Percentiles rank a stretch among this genome's conserved stretches.
phyloP scores from a whole-genome alignment of 2,113 vertebrate species.

The Leptodactylus fuscus region DNA sequence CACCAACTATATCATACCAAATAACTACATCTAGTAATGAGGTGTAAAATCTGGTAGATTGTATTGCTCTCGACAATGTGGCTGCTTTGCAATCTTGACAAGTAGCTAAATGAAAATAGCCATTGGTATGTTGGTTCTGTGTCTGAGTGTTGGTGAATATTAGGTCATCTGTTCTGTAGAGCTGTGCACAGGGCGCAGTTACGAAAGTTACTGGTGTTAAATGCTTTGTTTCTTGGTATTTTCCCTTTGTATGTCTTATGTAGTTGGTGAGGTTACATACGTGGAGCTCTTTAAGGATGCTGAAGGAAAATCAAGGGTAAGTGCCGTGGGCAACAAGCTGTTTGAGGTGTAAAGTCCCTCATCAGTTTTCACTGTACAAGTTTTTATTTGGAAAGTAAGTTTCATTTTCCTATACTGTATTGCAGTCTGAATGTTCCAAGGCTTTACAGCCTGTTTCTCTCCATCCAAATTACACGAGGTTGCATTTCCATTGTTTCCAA shows the following conservation, averaged over 20 bases:
- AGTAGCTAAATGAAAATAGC: conserved; percentile 89
- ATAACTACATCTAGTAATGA: conserved; percentile 86
- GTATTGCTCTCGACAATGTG: conserved; percentile 88
- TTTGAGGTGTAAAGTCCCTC: conserved; percentile 96
- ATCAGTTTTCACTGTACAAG: conserved; percentile 91
- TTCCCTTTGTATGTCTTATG: conserved; percentile 99
- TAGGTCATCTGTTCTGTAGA: conserved; percentile 88
- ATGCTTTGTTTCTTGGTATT: conserved; percentile 99
- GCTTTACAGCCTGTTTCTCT: conserved; percentile 80
- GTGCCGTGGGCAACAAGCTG: conserved; percentile 95
- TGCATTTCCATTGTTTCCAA: conserved; percentile 70
- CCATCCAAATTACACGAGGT: conserved; percentile 69
- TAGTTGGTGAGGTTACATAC: conserved; percentile 99
- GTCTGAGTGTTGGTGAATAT: conserved; percentile 92
- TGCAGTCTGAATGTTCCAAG: conserved; percentile 80
- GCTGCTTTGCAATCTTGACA: conserved; percentile 87
- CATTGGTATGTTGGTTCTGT: conserved; percentile 90
- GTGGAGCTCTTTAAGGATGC: conserved; percentile 99
- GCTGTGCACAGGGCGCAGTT: conserved; percentile 92
- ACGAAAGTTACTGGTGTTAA: conserved; percentile 96
- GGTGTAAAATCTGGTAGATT: conserved; percentile 88
- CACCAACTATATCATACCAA: conserved; percentile 89
- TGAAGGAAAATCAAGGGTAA: conserved; percentile 99
- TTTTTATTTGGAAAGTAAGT: conserved; percentile 83
- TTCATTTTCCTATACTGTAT: conserved; percentile 82